Conservation (phyloP, 2,113 vertebrate species). For the Clarias batrachus region DNA sequence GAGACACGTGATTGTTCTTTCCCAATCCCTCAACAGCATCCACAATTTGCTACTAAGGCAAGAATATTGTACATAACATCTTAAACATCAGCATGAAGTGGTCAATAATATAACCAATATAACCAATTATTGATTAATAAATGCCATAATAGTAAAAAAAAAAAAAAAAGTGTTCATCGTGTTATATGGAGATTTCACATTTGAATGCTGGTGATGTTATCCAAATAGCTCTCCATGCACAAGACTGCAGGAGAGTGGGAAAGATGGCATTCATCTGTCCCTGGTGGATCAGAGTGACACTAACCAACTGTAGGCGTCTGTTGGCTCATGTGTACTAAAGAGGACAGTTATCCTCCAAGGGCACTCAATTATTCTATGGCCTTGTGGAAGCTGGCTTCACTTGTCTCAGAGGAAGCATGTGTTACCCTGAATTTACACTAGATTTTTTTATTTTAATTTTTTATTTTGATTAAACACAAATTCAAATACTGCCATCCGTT, state of each 20-base stretch:
- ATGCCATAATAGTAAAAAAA: neutral
- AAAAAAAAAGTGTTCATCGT: neutral
- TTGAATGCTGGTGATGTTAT: neutral
- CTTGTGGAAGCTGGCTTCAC: neutral
- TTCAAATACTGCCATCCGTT: neutral
- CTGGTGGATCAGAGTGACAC: constrained; percentile 3
- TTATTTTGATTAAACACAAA: neutral
- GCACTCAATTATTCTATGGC: constrained; percentile 1
- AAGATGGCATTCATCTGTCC: neutral
- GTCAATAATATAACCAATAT: neutral
- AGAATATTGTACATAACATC: neutral
- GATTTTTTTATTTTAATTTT: neutral
- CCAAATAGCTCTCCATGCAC: neutral
- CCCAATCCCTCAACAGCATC: neutral
- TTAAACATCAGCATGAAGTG: neutral
- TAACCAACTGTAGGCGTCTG: constrained; percentile 11
- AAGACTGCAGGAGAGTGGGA: neutral
- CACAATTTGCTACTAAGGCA: neutral
- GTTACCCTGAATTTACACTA: neutral
- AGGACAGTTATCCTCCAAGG: constrained; percentile 10
- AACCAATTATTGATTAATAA: neutral
- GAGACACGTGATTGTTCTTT: neutral
- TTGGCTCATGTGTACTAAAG: neutral
- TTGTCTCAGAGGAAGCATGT: neutral
- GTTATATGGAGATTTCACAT: neutral